These are phyloP conservation scores for Eupithecia subumbrata DNA, from an alignment of 2,888 invertebrate species.

Conservation along the genomic window DNA sequence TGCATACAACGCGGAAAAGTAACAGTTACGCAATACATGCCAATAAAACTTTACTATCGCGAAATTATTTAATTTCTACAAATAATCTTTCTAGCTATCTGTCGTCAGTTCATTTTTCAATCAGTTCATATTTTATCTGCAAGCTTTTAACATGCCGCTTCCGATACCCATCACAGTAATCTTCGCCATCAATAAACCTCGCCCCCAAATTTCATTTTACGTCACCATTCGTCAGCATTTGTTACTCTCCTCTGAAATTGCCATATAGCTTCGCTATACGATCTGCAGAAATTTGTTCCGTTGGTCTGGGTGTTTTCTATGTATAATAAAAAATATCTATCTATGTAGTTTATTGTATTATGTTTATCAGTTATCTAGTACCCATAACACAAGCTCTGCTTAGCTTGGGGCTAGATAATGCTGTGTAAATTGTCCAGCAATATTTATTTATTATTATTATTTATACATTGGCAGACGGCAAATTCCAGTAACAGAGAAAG, in stretches of 20 bases:
- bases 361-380: too few species aligned
- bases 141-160: neutral
- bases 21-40: neutral
- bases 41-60: neutral
- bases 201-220: slow-evolving; percentile 29
- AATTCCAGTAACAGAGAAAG: slow-evolving; percentile 24
- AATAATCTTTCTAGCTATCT: neutral
- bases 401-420: too few species aligned
- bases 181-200: slow-evolving; percentile 19
- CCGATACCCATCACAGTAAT: slow-evolving; percentile 15
- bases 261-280: slow-evolving; percentile 22
- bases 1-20: neutral
- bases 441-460: too few species aligned
- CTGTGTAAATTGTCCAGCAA: too few species aligned
- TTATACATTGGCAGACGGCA: slow-evolving; percentile 20
- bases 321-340: too few species aligned
- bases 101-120: neutral
- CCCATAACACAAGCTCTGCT: too few species aligned
- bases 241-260: slow-evolving; percentile 16
- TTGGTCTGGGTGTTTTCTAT: too few species aligned
- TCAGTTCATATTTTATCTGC: neutral
- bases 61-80: neutral
- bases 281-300: too few species aligned
- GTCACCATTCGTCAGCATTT: slow-evolving; percentile 20
- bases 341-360: too few species aligned